Conservation (phyloP, 2,797 vertebrate species). For the Pseudocheirus occidentalis region DNA sequence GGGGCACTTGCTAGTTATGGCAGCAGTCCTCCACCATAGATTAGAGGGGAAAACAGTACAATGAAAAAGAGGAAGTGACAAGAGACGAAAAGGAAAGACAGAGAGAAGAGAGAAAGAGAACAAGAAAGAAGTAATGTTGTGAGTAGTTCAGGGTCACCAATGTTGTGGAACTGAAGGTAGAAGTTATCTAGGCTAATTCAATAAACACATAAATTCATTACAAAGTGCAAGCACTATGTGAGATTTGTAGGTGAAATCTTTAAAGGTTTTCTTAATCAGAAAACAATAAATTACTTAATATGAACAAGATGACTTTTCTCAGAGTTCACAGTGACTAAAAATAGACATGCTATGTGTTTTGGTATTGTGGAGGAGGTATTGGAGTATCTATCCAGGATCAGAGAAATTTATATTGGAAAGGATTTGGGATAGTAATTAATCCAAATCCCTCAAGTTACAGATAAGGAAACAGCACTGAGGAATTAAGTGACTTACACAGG, state of each 20-base stretch:
- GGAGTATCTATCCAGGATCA: neutral
- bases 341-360: neutral
- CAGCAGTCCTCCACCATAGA: neutral
- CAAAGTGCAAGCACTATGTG: neutral
- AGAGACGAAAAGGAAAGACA: conserved; percentile 2
- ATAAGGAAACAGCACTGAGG: neutral
- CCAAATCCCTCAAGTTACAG: neutral
- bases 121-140: neutral
- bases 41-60: too few species aligned
- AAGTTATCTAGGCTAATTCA: neutral
- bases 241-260: neutral
- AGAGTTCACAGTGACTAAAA: neutral
- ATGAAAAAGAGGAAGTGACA: neutral
- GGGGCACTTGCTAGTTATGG: neutral
- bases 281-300: neutral
- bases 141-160: neutral
- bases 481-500: neutral
- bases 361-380: neutral
- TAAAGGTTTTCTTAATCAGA: neutral
- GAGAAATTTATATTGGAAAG: neutral
- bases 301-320: neutral
- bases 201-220: neutral
- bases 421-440: neutral
- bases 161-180: neutral
- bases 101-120: neutral